A percentile compares a stretch with the other conserved stretches of the same genome.
These are phyloP conservation scores for Diplosoma virens DNA, from an alignment of 23 tunicate genomes.

Conservation along the genomic window DNA sequence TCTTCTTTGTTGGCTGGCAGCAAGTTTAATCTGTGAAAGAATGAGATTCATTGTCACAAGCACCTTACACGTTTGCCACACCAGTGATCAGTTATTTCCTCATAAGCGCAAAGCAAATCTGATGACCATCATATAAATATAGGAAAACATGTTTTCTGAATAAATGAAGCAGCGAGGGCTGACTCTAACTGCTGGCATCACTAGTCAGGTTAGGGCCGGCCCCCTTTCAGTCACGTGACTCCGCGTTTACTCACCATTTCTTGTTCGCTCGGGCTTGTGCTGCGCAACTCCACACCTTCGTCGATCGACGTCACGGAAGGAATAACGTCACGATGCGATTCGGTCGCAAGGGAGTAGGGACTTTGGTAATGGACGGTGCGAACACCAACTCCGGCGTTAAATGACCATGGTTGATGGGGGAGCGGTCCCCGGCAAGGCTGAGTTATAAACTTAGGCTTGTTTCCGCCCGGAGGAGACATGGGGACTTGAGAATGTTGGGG, in stretches of 20 bases:
- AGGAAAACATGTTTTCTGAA: no score
- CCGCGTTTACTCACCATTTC: conserved; percentile 60
- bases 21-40: conserved; percentile 31
- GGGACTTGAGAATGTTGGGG: conserved; percentile 20
- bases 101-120: no score
- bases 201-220: no score
- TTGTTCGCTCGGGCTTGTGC: conserved; percentile 21
- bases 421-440: conserved; percentile 29
- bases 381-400: conserved; percentile 35
- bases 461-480: conserved; percentile 24
- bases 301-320: conserved; percentile 63
- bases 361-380: not conserved
- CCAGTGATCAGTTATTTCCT: no score
- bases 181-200: no score
- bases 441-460: conserved; percentile 31
- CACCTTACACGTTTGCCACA: no score
- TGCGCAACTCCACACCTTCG: conserved; percentile 54
- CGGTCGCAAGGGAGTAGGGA: not conserved
- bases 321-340: conserved; percentile 18
- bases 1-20: conserved; percentile 33
- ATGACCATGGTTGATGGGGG: conserved; percentile 71
- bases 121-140: no score
- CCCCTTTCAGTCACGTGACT: no score
- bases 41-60: no score
- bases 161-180: no score